These are phyloP conservation scores for Oreohelix idahoensis DNA, from an alignment of 1,140 invertebrate genomes.

Conservation along the genomic window DNA sequence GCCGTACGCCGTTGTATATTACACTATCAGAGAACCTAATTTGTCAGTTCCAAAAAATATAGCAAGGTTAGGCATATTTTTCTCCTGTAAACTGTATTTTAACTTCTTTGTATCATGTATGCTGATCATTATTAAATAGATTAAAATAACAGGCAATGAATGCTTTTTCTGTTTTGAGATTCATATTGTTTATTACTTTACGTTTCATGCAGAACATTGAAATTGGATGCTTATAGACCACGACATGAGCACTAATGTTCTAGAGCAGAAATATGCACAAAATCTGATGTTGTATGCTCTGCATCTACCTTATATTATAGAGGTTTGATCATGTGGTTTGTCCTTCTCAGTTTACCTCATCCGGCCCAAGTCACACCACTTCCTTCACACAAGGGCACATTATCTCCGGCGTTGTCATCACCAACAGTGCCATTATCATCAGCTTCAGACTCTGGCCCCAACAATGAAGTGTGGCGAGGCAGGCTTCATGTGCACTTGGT, in stretches of 20 bases:
- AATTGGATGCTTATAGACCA: no score
- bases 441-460: constrained; percentile 1
- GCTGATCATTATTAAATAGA: no score
- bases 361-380: neutral
- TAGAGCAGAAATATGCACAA: no score
- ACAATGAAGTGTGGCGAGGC: constrained; percentile 39
- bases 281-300: no score
- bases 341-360: neutral
- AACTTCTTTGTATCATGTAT: no score
- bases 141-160: no score
- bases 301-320: no score
- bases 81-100: neutral
- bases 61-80: constrained; percentile 3
- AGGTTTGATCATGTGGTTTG: neutral
- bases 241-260: no score
- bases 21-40: constrained; percentile 22
- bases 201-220: no score
- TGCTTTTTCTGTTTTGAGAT: no score
- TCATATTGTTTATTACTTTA: no score
- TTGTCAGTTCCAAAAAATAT: constrained; percentile 13
- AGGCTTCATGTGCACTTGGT: constrained; percentile 29
- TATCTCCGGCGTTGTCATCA: neutral
- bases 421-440: neutral
- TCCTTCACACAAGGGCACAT: neutral
- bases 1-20: constrained; percentile 31